phyloP scores from a whole-genome alignment of 1,140 invertebrate species.

The Coelopa frigida region DNA sequence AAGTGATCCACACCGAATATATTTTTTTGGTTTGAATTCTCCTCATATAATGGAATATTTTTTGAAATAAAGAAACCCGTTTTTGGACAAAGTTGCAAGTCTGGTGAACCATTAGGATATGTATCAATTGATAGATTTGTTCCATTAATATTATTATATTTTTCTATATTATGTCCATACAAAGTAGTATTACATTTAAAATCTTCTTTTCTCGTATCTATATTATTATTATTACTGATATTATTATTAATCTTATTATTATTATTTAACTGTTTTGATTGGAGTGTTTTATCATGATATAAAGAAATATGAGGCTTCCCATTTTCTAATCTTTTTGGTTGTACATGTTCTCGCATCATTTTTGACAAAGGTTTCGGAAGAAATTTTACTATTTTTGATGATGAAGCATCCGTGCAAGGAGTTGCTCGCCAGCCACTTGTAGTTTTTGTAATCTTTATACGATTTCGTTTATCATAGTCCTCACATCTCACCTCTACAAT shows the following conservation, averaged over 20 bases:
- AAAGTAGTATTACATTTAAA: no score
- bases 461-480: constrained; percentile 75
- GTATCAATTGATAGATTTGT: constrained; percentile 7
- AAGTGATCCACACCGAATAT: no score
- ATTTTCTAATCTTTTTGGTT: no score
- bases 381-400: constrained; percentile 36
- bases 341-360: constrained; percentile 39
- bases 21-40: no score
- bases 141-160: neutral
- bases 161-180: constrained; percentile 1
- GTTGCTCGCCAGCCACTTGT: constrained; percentile 72
- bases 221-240: neutral
- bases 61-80: constrained; percentile 35
- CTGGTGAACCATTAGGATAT: constrained; percentile 9
- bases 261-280: no score
- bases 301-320: no score
- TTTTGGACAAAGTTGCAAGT: constrained; percentile 37
- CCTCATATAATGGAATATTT: no score
- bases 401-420: constrained; percentile 59
- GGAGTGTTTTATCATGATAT: no score
- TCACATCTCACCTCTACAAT: constrained; percentile 76
- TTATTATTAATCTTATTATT: constrained; percentile 2
- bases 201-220: no score
- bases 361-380: constrained; percentile 34
- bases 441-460: constrained; percentile 70